Conservation (phyloP, 2,113 vertebrate genomes). For the Nibea coibor region DNA sequence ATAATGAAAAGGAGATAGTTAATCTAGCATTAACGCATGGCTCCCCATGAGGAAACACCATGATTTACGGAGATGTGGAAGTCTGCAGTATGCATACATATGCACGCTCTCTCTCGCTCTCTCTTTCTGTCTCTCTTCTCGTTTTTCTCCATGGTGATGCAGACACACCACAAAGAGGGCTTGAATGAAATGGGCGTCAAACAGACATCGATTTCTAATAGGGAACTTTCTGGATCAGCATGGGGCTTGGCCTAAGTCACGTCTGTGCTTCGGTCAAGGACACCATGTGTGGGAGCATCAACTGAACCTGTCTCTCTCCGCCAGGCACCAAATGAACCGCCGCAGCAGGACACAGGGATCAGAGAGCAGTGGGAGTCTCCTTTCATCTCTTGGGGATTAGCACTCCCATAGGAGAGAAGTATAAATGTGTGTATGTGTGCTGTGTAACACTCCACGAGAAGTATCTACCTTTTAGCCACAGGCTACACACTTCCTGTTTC, state of each 20-base stretch:
- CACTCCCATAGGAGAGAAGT: constrained; percentile 63
- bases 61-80: constrained; percentile 62
- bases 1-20: constrained; percentile 77
- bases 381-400: constrained; percentile 79
- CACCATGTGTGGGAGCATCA: constrained; percentile 61
- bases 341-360: constrained; percentile 70
- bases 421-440: constrained; percentile 58
- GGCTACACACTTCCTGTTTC: constrained; percentile 66
- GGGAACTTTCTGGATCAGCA: constrained; percentile 71
- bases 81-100: constrained; percentile 47
- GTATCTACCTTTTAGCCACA: constrained; percentile 69
- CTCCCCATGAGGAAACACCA: constrained; percentile 60
- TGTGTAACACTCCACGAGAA: constrained; percentile 57
- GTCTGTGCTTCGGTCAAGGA: constrained; percentile 74
- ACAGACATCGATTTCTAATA: constrained; percentile 81
- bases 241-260: constrained; percentile 62
- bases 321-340: constrained; percentile 72
- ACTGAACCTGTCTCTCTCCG: constrained; percentile 64
- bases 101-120: constrained; percentile 24
- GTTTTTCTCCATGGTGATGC: constrained; percentile 42
- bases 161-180: constrained; percentile 49
- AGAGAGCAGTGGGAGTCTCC: constrained; percentile 71
- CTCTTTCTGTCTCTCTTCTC: background rate
- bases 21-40: constrained; percentile 75
- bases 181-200: constrained; percentile 73